Conservation (phyloP, 2,797 vertebrate species). For the Vespertilio murinus region DNA sequence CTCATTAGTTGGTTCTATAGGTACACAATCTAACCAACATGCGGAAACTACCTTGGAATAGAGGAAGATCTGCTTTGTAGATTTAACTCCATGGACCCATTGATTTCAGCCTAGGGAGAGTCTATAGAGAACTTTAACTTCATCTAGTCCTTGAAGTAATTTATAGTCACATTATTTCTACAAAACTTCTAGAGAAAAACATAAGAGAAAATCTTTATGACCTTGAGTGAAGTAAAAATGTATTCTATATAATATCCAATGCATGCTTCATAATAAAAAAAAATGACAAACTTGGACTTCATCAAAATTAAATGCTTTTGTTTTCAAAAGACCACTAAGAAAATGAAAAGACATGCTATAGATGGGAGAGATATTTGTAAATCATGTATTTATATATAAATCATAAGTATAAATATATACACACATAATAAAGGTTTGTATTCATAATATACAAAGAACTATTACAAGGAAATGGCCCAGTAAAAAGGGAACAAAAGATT, state of each 20-base stretch:
- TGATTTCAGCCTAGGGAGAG: background rate
- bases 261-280: background rate
- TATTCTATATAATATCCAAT: background rate
- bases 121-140: background rate
- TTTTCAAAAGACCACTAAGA: constrained; percentile 44
- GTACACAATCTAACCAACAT: background rate
- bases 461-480: background rate
- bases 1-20: background rate
- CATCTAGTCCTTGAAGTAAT: background rate
- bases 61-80: background rate
- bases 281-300: background rate
- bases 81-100: background rate
- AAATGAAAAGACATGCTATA: background rate
- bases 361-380: background rate
- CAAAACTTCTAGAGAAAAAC: constrained; percentile 27
- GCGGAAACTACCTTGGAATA: background rate
- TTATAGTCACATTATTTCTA: background rate
- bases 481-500: background rate
- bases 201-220: background rate
- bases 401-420: background rate
- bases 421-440: background rate
- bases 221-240: background rate
- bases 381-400: background rate
- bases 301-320: background rate
- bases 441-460: background rate